Conservation (phyloP, 2,797 vertebrate genomes). For the Knipowitschia caucasica region DNA sequence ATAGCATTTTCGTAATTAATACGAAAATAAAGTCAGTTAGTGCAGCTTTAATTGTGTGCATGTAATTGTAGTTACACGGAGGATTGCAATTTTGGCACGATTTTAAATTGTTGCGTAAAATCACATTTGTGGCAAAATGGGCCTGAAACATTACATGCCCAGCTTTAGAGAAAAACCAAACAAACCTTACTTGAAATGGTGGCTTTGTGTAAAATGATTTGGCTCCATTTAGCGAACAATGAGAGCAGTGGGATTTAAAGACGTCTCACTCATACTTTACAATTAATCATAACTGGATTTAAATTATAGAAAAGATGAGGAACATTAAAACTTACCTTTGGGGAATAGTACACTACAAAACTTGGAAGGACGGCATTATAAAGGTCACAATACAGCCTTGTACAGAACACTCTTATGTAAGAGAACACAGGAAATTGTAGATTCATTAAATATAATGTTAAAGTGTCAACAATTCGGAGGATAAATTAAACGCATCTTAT, state of each 20-base stretch:
- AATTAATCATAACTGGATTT: slow-evolving; percentile 16
- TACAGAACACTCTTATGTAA: slow-evolving; percentile 14
- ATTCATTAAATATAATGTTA: too few relatives aligned
- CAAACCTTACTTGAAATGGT: background rate
- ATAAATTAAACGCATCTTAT: slow-evolving; percentile 33
- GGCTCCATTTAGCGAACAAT: background rate
- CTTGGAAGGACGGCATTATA: slow-evolving; percentile 16
- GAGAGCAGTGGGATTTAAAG: background rate
- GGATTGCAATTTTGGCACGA: too few relatives aligned
- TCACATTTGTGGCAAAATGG: too few relatives aligned
- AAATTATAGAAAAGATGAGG: slow-evolving; percentile 18
- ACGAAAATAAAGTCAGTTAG: too few relatives aligned
- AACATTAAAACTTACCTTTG: slow-evolving; percentile 16
- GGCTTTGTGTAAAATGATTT: background rate
- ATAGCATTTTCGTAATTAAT: too few relatives aligned
- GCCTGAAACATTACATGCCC: too few relatives aligned
- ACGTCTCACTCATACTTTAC: slow-evolving; percentile 3
- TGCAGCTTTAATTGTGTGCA: too few relatives aligned
- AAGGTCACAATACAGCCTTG: slow-evolving; percentile 27
- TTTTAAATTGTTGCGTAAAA: too few relatives aligned
- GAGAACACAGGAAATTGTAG: slow-evolving; percentile 15
- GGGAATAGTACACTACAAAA: slow-evolving; percentile 17
- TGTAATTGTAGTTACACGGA: too few relatives aligned
- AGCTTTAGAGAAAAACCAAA: background rate
- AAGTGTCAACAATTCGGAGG: slow-evolving; percentile 37